Evolutionary conservation across 2,888 invertebrate species (phyloP).

Genomic region (Volucella zonaria): DNA sequence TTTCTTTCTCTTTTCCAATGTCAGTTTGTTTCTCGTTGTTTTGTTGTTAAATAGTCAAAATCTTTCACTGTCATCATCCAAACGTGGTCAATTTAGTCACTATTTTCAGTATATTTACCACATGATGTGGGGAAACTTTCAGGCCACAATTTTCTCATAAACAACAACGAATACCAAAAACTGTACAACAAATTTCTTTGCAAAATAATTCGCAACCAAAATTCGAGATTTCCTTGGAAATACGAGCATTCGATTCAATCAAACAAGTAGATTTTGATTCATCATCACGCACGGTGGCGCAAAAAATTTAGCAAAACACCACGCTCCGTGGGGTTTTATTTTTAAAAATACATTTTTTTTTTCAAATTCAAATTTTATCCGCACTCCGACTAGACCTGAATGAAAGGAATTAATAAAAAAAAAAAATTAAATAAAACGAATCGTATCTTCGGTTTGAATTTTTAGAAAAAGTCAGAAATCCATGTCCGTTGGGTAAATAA

Average conservation of each 20-base stretch:
- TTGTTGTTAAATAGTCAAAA: background rate
- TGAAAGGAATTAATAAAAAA: background rate
- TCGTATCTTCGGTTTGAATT: background rate
- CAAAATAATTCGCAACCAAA: background rate
- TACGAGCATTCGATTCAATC: too few species aligned
- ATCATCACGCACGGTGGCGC: background rate
- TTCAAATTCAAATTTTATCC: background rate
- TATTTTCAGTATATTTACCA: background rate
- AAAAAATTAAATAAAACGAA: background rate
- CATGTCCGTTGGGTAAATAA: constrained; percentile 13
- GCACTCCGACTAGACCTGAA: too few species aligned
- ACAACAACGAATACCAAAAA: background rate
- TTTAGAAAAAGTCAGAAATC: background rate
- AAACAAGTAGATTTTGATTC: background rate
- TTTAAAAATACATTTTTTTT: constrained; percentile 12
- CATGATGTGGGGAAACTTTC: too few species aligned
- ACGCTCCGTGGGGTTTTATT: background rate
- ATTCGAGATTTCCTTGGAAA: background rate
- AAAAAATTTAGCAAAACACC: constrained; percentile 6
- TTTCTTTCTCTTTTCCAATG: constrained; percentile 3
- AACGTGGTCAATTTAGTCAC: background rate
- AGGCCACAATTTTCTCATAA: background rate
- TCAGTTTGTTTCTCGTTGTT: too few species aligned
- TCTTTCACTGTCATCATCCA: background rate
- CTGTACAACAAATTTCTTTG: background rate